phyloP scores from a whole-genome alignment of 2,797 vertebrate species.

The Chloroceryle amazona region DNA sequence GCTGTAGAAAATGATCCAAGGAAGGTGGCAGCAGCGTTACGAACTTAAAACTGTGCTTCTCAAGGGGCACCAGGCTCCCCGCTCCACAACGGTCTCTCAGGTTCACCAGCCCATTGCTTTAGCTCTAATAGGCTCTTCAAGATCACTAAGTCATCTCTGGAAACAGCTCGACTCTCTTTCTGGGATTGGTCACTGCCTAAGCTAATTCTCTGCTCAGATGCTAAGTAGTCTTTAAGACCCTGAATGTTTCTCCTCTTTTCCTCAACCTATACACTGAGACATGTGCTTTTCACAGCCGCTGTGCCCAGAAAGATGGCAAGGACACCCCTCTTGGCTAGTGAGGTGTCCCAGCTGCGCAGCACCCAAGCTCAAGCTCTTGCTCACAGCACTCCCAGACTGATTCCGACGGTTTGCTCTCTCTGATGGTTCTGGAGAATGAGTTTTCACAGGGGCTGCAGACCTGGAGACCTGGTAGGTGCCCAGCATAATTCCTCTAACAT shows the following conservation, averaged over 20 bases:
- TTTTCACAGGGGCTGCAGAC: neutral
- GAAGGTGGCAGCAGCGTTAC: rapidly evolving
- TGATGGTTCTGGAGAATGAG: neutral
- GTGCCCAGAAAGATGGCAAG: no score
- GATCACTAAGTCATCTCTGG: neutral
- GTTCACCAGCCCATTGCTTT: neutral
- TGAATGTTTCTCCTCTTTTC: neutral
- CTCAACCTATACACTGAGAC: neutral
- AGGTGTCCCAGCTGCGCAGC: rapidly evolving
- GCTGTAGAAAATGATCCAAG: neutral
- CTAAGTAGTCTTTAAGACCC: neutral
- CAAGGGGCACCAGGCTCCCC: neutral
- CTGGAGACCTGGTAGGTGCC: neutral
- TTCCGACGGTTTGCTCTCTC: neutral
- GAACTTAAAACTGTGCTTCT: neutral
- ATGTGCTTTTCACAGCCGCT: rapidly evolving
- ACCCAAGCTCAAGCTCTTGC: neutral
- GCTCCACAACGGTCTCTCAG: neutral
- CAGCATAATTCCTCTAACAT: neutral
- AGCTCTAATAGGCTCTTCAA: neutral
- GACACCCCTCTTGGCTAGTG: neutral
- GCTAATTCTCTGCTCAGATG: neutral
- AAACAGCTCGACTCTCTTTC: neutral
- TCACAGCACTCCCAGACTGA: neutral
- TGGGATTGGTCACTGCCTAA: neutral